phyloP scores from a whole-genome alignment of 2,888 invertebrate genomes.

The Caenorhabditis imperialis region DNA sequence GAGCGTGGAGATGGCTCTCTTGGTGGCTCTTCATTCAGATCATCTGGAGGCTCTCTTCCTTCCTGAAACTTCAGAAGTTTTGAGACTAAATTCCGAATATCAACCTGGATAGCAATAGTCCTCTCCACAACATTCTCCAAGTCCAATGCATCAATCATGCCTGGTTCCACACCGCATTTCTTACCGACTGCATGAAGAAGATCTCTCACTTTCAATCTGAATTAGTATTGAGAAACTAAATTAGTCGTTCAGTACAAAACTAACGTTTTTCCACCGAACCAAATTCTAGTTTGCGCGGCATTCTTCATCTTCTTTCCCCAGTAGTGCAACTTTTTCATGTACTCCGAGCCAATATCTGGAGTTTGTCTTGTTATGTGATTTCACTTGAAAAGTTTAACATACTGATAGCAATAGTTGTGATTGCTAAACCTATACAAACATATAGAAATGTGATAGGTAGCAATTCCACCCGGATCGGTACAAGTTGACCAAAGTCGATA shows the following conservation, averaged over 20 bases:
- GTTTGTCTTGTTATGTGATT: neutral
- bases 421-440: constrained; percentile 77
- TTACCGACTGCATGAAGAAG: constrained; percentile 77
- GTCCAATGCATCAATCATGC: constrained; percentile 75
- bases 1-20: constrained; percentile 57
- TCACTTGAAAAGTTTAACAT: neutral
- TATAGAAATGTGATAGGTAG: constrained; percentile 77
- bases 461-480: constrained; percentile 73
- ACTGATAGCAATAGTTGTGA: constrained; percentile 77
- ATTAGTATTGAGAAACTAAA: constrained; percentile 8
- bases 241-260: neutral
- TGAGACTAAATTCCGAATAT: neutral
- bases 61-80: constrained; percentile 62
- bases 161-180: constrained; percentile 76
- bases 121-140: constrained; percentile 77
- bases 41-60: constrained; percentile 74
- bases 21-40: constrained; percentile 69
- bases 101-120: constrained; percentile 74
- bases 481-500: constrained; percentile 76
- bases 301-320: constrained; percentile 76
- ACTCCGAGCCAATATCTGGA: constrained; percentile 76
- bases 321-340: constrained; percentile 77
- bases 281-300: constrained; percentile 74
- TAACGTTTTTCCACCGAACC: constrained; percentile 78
- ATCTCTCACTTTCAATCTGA: constrained; percentile 74